phyloP scores from a whole-genome alignment of 2,797 vertebrate species.

The Alcedo quadribrachys region DNA sequence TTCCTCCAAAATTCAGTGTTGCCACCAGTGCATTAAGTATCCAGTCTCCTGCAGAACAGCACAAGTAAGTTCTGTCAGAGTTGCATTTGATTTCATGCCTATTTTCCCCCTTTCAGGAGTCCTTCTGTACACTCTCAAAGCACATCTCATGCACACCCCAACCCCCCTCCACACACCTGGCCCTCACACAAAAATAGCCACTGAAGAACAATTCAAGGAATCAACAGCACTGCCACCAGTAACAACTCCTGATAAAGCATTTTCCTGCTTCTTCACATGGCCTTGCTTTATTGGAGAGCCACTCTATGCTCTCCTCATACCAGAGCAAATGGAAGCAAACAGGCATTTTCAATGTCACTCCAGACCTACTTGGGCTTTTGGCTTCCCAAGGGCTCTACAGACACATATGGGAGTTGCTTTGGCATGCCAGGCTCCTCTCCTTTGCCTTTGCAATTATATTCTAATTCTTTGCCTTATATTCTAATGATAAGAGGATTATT shows the following conservation, averaged over 20 bases:
- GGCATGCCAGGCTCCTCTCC: not conserved
- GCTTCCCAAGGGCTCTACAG: not conserved
- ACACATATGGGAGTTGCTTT: accelerated
- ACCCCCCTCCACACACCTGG: not conserved
- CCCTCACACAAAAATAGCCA: not conserved
- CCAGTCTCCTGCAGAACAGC: not conserved
- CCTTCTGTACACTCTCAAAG: not conserved
- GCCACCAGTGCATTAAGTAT: not conserved
- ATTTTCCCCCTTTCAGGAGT: accelerated
- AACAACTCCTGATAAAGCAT: not conserved
- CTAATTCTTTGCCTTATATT: accelerated
- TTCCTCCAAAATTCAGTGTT: not conserved
- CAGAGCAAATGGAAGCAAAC: not conserved
- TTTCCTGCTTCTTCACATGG: not conserved
- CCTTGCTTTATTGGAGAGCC: not conserved
- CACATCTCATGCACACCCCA: not conserved
- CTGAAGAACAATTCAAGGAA: not conserved
- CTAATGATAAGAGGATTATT: not conserved
- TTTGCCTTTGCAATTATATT: accelerated
- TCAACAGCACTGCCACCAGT: not conserved
- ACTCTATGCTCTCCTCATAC: not conserved
- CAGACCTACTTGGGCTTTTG: not conserved
- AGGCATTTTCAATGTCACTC: not conserved
- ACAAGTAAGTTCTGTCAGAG: not conserved
- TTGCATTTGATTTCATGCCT: not conserved